phyloP scores from a whole-genome alignment of 30 jellyfish, hydroid and myxozoan genomes.

The Aurelia aurita complex sp. Pacific region DNA sequence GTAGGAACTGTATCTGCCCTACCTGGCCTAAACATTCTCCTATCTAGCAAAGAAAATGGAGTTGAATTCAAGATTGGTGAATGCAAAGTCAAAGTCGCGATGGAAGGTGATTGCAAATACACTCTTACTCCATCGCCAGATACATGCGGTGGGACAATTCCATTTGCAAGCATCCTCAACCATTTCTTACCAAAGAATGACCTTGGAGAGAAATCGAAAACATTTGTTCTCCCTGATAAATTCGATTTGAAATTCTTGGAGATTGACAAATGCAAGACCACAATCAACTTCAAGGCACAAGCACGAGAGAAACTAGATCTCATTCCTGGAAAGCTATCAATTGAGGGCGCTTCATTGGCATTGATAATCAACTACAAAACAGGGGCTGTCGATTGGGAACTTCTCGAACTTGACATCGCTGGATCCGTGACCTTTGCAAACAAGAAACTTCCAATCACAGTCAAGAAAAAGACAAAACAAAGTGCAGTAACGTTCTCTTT shows the following conservation, averaged over 20 bases:
- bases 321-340: slow-evolving; percentile 59
- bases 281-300: slow-evolving; percentile 30
- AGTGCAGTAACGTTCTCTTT: slow-evolving; percentile 39
- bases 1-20: slow-evolving; percentile 4
- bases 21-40: slow-evolving; percentile 40
- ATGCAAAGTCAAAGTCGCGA: slow-evolving; percentile 53
- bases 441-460: slow-evolving; percentile 27
- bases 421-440: slow-evolving; percentile 37
- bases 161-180: slow-evolving; percentile 51
- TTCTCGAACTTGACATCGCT: slow-evolving; percentile 35
- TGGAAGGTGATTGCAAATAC: slow-evolving; percentile 48
- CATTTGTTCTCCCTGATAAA: slow-evolving; percentile 71
- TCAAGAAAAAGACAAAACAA: slow-evolving; percentile 50
- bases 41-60: slow-evolving; percentile 47
- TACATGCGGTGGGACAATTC: slow-evolving; percentile 59
- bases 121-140: slow-evolving; percentile 57
- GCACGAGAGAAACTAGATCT: slow-evolving; percentile 58
- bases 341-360: slow-evolving; percentile 42
- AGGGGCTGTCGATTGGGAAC: slow-evolving; percentile 71
- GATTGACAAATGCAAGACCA: slow-evolving; percentile 62
- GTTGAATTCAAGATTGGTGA: slow-evolving; percentile 59
- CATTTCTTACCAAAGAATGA: slow-evolving; percentile 61
- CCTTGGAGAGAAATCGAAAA: slow-evolving; percentile 64
- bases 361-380: slow-evolving; percentile 52
- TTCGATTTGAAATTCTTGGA: slow-evolving; percentile 43